Base-by-base conservation (phyloP, 2,888 invertebrate genomes). In the Branchellion lobata region DNA sequence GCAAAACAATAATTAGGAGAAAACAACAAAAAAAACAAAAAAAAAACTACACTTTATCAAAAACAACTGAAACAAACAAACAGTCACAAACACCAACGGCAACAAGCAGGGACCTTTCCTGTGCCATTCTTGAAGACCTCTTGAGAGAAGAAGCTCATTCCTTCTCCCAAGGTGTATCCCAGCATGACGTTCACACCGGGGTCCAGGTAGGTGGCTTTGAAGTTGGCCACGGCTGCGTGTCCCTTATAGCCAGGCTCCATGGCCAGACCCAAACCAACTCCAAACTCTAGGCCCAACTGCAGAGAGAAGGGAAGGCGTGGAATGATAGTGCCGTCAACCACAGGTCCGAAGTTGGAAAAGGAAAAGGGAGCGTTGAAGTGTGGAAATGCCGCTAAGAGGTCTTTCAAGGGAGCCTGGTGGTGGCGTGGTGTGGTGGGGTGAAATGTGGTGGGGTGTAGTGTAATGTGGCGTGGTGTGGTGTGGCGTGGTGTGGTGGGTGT, bases 101-200 rank as follows among this genome's bases (percentile, higher is more conserved):
- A 5, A 40, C 40, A 40, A 5, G 5, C 40, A 40, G 8, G 14
- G 29, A 77, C 77, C 61, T 77, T 31, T n/a, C n/a, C 53, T n/a
- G 57, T 33, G 3, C 77, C 77, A 18, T 61, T 33, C 21, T 33
- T 34, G n/a, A 31, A 34, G 8, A 77, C 24, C 27, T 53, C 31
- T 40, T 77, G 34, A 24, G 51, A 31, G 36, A 77, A 77, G 29
- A 77, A 65, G n/a, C 34, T 34, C n/a, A 29, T 53, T 14, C 77
- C 77, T 24, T 77, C 77, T 34, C 77, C 77, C 24, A 77, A 36
- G 8, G 77, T 36, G 65, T 57, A 77, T 24, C 77, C 77, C 33
- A 65, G 34, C 77, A 77, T 77, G 65, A 77, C 53, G 24, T 57
- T 57, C n/a, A 57, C 61, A n/a, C n/a, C 14, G 21, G 5, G 3